Evolutionary conservation across 2,113 vertebrate species (phyloP).

Genomic region (Corapipo altera): DNA sequence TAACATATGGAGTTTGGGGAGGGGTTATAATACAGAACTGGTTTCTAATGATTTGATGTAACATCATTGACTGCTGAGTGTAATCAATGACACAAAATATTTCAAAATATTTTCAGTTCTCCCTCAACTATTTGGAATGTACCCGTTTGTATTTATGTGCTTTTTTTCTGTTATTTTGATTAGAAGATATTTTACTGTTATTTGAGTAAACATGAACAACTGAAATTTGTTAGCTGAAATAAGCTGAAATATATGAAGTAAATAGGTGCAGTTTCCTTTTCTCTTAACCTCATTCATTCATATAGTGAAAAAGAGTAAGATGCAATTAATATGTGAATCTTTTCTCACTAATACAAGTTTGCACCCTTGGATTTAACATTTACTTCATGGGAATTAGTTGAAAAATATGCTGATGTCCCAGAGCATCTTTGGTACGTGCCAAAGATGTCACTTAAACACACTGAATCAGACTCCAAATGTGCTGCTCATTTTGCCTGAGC

Average conservation of each 20-base stretch:
- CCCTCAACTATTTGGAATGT: neutral
- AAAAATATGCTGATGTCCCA: neutral
- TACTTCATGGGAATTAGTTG: neutral
- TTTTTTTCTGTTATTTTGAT: neutral
- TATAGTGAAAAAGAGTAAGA: neutral
- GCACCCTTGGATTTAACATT: neutral
- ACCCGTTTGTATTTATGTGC: neutral
- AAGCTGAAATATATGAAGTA: neutral
- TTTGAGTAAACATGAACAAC: neutral
- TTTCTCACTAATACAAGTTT: neutral
- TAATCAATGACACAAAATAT: neutral
- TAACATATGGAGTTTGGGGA: neutral
- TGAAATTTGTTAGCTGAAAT: neutral
- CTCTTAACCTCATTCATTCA: neutral
- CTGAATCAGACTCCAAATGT: neutral
- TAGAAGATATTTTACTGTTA: neutral
- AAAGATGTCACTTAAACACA: neutral
- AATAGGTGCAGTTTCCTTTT: neutral
- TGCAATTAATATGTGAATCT: neutral
- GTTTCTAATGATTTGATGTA: neutral
- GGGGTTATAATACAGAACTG: neutral
- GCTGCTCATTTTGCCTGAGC: neutral
- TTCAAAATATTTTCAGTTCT: neutral
- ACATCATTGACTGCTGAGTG: neutral
- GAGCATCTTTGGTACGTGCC: neutral